A percentile compares a stretch with the other conserved stretches of the same genome.
Conservation (phyloP, 64 coral and sea anemone species). For the Pocillopora verrucosa region DNA sequence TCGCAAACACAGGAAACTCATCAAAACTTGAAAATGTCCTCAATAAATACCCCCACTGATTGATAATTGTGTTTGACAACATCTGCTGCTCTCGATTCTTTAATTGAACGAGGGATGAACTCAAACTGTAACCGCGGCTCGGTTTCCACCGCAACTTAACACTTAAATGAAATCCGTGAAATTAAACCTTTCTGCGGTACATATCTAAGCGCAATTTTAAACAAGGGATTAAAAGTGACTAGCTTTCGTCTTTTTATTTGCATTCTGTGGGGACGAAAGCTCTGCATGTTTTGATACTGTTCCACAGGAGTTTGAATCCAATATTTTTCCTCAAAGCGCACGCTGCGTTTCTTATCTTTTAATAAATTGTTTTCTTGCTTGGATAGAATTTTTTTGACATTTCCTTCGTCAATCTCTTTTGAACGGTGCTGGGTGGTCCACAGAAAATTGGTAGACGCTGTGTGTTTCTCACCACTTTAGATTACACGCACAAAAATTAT, state of each 20-base stretch:
- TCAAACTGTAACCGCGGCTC: background rate
- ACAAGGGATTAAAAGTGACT: background rate
- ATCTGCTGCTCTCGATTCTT: background rate
- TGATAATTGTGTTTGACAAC: background rate
- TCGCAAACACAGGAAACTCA: background rate
- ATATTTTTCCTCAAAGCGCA: background rate
- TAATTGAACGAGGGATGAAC: background rate
- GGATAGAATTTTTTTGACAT: background rate
- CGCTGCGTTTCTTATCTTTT: slow-evolving; percentile 11
- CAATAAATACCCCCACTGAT: background rate
- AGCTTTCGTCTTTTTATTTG: background rate
- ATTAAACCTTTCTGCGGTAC: background rate
- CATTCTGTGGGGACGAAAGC: background rate
- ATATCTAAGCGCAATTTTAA: background rate
- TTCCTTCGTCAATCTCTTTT: background rate
- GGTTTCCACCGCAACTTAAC: background rate
- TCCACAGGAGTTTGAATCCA: background rate
- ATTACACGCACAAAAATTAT: too few species aligned
- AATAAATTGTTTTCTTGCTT: slow-evolving; percentile 12
- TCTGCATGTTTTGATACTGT: background rate
- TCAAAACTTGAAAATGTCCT: background rate
- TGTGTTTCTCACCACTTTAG: background rate
- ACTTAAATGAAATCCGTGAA: background rate
- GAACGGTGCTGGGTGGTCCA: background rate
- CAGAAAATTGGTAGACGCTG: background rate